Conservation (phyloP, 2,888 invertebrate genomes). For the Seira sanloemensis region DNA sequence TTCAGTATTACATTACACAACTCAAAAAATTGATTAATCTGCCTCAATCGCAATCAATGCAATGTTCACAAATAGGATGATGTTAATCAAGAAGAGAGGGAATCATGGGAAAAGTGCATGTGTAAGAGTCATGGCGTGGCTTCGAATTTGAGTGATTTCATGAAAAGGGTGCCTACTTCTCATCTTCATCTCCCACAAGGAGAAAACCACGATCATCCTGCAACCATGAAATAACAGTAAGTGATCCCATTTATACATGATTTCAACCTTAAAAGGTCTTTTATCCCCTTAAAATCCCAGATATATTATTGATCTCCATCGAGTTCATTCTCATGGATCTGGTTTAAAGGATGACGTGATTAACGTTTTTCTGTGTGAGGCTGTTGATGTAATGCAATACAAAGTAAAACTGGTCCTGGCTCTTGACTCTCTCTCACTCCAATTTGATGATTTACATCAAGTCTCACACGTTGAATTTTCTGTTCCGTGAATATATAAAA, state of each 20-base stretch:
- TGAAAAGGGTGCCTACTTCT: neutral
- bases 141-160: neutral
- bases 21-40: neutral
- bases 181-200: neutral
- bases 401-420: slow-evolving; percentile 44
- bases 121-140: neutral
- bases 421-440: neutral
- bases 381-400: neutral
- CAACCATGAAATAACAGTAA: slow-evolving; percentile 29
- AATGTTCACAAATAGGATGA: neutral
- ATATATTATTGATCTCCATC: slow-evolving; percentile 22
- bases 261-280: neutral
- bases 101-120: neutral
- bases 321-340: slow-evolving; percentile 39
- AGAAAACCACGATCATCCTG: neutral
- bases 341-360: slow-evolving; percentile 33
- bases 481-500: neutral
- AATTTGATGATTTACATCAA: slow-evolving; percentile 1
- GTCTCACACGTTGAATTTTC: slow-evolving; percentile 9
- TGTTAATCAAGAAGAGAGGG: neutral
- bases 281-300: neutral
- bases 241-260: slow-evolving; percentile 31
- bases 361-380: slow-evolving; percentile 1
- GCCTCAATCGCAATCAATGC: neutral
- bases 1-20: slow-evolving; percentile 27